These are phyloP conservation scores for Diachasmimorpha longicaudata DNA, from an alignment of 1,140 invertebrate genomes.

Conservation along the genomic window DNA sequence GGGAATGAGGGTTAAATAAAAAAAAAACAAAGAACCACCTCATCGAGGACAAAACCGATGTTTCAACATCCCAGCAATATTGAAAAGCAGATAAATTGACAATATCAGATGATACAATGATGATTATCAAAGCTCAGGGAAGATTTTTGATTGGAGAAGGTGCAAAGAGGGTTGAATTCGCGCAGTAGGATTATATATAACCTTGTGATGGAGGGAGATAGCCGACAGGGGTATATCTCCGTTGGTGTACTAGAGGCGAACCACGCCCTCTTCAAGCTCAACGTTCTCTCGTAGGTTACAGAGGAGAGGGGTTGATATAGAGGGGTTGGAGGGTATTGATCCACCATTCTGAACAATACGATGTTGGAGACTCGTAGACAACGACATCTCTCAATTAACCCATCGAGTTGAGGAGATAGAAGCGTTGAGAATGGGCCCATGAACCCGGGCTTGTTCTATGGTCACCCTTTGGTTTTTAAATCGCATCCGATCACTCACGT, in stretches of 20 bases:
- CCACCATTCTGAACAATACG: conserved; percentile 53
- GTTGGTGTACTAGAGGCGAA: conserved; percentile 49
- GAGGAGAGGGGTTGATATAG: conserved; percentile 33
- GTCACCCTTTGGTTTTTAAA: not conserved
- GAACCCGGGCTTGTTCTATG: not conserved
- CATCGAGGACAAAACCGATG: not conserved
- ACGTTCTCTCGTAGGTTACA: conserved; percentile 52
- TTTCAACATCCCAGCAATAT: not conserved
- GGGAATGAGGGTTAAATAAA: conserved; percentile 39
- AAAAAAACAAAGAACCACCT: conserved; percentile 26
- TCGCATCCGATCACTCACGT: not conserved
- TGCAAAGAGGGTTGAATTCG: conserved; percentile 13
- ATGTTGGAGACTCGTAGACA: conserved; percentile 52
- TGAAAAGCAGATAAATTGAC: not conserved
- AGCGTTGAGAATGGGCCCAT: not conserved
- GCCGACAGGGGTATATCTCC: conserved; percentile 54
- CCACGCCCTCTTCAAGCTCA: conserved; percentile 60
- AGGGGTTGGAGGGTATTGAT: conserved; percentile 56
- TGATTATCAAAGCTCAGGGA: not conserved
- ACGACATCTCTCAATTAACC: conserved; percentile 57
- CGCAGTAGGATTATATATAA: conserved; percentile 26
- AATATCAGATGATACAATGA: not conserved
- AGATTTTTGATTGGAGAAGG: not conserved
- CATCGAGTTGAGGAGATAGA: conserved; percentile 23
- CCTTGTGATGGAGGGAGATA: conserved; percentile 37